Evolutionary conservation across 2,113 vertebrate species (phyloP).

Genomic region (Cyanocitta stelleri): DNA sequence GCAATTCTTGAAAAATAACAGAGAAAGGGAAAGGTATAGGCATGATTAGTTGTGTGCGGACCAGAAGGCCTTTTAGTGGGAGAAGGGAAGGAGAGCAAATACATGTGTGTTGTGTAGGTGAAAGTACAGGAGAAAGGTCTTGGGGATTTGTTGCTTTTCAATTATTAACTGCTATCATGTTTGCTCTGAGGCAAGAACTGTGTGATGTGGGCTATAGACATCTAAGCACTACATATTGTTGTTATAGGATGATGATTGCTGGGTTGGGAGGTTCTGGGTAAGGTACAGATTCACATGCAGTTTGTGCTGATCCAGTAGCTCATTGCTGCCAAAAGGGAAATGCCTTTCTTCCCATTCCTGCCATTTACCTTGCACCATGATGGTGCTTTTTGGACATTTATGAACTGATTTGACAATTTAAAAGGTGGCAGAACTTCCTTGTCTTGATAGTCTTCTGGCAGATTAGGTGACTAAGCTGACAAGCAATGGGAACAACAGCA

Average conservation of each 20-base stretch:
- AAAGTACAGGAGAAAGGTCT: neutral
- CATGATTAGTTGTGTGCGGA: neutral
- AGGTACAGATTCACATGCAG: neutral
- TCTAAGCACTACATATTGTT: neutral
- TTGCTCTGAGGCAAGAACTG: neutral
- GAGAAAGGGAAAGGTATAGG: neutral
- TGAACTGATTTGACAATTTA: neutral
- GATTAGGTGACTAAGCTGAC: neutral
- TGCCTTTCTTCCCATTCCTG: neutral
- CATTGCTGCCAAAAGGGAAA: neutral
- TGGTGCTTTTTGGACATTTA: neutral
- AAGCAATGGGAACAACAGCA: neutral
- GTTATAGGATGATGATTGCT: neutral
- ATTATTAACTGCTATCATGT: neutral
- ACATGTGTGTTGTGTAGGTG: neutral
- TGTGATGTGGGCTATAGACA: neutral
- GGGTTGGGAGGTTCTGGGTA: neutral
- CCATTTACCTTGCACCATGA: neutral
- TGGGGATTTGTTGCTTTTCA: neutral
- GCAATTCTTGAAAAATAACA: neutral
- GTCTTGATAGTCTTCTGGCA: neutral
- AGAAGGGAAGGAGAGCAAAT: neutral
- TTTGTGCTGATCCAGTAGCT: neutral
- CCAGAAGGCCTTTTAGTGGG: neutral
- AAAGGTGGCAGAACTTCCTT: neutral